Percentiles rank a stretch among this genome's conserved stretches.
These are phyloP conservation scores for pig (Sus scrofa) DNA, from an alignment of 2,113 vertebrate genomes.

Conservation along the genomic window DNA sequence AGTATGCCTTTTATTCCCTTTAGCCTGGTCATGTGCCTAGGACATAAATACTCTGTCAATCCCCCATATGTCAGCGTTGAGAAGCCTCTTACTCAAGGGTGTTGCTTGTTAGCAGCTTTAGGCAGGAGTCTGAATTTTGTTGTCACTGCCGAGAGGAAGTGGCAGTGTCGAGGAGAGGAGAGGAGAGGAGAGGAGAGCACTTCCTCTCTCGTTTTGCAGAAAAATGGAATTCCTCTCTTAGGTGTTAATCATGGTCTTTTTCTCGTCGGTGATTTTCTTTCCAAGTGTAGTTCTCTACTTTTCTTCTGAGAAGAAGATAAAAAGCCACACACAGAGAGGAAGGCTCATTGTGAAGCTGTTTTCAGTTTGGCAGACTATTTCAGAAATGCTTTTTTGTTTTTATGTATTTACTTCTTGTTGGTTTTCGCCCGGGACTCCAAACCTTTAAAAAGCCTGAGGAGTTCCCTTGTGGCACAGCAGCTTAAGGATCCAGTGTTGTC, in stretches of 20 bases:
- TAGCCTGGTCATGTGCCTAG: not conserved
- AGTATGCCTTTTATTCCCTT: not conserved
- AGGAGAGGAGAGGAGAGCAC: not conserved
- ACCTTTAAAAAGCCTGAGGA: conserved; percentile 11
- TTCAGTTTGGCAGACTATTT: not conserved
- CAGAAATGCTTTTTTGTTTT: not conserved
- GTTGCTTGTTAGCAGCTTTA: conserved; percentile 63
- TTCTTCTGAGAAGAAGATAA: conserved; percentile 21
- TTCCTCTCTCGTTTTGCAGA: conserved; percentile 24
- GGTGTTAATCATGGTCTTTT: conserved; percentile 56
- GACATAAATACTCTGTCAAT: not conserved
- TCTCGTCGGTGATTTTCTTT: conserved; percentile 57
- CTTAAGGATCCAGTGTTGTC: too few species aligned
- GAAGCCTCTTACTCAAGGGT: not conserved
- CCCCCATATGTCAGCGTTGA: not conserved
- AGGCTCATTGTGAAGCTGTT: not conserved
- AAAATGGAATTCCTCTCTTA: conserved; percentile 62
- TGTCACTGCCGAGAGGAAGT: not conserved
- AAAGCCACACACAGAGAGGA: not conserved
- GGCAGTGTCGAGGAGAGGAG: not conserved
- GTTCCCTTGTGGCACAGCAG: too few species aligned
- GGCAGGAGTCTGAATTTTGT: conserved; percentile 35
- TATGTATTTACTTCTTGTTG: not conserved
- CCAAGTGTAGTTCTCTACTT: conserved; percentile 26
- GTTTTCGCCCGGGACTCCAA: not conserved